Conservation (phyloP, 2,113 vertebrate genomes). For the Brachionichthys hirsutus region DNA sequence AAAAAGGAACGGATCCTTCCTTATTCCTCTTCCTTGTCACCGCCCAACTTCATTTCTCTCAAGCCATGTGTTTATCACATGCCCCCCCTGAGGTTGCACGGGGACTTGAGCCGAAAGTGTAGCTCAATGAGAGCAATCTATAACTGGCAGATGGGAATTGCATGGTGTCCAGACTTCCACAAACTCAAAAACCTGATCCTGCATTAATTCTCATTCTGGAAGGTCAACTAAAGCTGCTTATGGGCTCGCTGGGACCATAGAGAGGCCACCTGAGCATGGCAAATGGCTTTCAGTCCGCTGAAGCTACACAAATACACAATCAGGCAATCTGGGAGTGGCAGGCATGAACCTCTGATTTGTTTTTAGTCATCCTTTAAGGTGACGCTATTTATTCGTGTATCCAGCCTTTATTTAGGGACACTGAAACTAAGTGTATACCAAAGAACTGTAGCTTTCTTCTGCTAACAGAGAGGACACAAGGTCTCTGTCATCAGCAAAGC, state of each 20-base stretch:
- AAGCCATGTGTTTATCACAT: slow-evolving; percentile 25
- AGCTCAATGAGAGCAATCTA: slow-evolving; percentile 52
- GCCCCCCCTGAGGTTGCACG: slow-evolving; percentile 26
- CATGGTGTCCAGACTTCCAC: slow-evolving; percentile 42
- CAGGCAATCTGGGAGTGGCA: slow-evolving; percentile 26
- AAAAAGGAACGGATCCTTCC: too few relatives aligned
- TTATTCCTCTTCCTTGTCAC: background rate
- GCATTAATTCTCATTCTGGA: slow-evolving; percentile 71
- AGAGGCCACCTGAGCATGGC: slow-evolving; percentile 25
- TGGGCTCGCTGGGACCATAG: slow-evolving; percentile 45
- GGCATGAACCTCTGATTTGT: slow-evolving; percentile 16
- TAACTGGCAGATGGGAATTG: slow-evolving; percentile 44
- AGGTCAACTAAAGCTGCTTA: slow-evolving; percentile 40
- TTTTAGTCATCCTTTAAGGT: slow-evolving; percentile 42
- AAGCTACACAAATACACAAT: slow-evolving; percentile 48
- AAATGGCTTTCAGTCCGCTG: slow-evolving; percentile 39
- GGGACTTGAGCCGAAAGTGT: slow-evolving; percentile 32
- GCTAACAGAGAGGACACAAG: slow-evolving; percentile 1
- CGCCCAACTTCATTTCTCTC: slow-evolving; percentile 18
- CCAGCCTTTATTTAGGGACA: slow-evolving; percentile 4
- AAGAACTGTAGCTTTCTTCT: slow-evolving; percentile 31
- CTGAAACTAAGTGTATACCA: slow-evolving; percentile 39
- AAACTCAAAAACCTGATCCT: slow-evolving; percentile 50
- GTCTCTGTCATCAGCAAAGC: slow-evolving; percentile 25
- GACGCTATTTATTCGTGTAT: slow-evolving; percentile 33